Base-by-base conservation (phyloP, 2,888 invertebrate genomes). In the Eristalis intricaria region DNA sequence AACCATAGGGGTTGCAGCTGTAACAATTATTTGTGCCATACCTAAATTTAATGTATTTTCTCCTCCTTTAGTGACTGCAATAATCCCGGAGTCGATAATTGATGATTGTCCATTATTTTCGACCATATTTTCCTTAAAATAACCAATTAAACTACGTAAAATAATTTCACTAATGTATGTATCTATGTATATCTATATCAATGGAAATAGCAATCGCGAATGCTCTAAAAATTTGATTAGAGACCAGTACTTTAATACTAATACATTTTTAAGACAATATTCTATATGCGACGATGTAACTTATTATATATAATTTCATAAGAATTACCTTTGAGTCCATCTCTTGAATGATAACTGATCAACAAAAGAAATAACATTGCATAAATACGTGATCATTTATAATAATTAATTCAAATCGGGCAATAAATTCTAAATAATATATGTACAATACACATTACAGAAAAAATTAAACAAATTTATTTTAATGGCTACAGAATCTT, bases 1-100 rank as follows among this genome's bases (percentile, higher is more conserved):
- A 90, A 96, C 94, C 96, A 97, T 97, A 63, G 98, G 98, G 61
- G 98, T 98, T 89, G 98, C 98, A 75, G 98, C 98, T 65, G 98
- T 98, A 92, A 98, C 98, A 82, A 98, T 97, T 90, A 98, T 98
- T 93, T 97, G 97, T 73, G 97, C 97, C 90, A 97, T 97, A 88
- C 96, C 97, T 88, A 97, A 94, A 90, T 96, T 96, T 90, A 95
- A 94, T 89, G 95, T 95, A 89, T 95, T 94, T 83, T 93, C 91
- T 89, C 88, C 89, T 88, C 89, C 90, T 89, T 82, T 89, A 88
- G 89, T 89, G 68, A 76, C 77, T 73, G 50, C 88, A 69, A 78
- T 89, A 75, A 81, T 88, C 56, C 80, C 89, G 61, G 89, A 82
- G 65, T 32, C 81, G 58, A 76, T 89, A 64, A 80, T 87, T 92